Conservation (phyloP, 2,113 vertebrate genomes). For the Tetraodon nigroviridis region DNA sequence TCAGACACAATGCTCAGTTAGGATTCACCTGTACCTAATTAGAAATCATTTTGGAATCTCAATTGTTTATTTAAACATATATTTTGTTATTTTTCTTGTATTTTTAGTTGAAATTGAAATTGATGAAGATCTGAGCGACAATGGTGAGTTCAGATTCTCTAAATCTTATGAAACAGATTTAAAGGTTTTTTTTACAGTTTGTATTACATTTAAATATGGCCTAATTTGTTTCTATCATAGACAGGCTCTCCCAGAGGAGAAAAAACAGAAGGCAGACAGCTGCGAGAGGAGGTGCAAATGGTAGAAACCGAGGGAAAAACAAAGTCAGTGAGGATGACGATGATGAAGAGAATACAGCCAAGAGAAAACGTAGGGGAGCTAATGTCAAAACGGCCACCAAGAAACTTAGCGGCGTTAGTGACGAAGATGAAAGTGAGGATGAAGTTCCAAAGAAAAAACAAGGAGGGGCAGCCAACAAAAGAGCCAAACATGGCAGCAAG, state of each 20-base stretch:
- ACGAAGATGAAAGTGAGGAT: conserved; percentile 58
- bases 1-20: too few relatives aligned
- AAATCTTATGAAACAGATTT: neutral
- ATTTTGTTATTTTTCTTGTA: conserved; percentile 25
- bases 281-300: conserved; percentile 49
- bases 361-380: conserved; percentile 49
- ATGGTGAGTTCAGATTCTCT: conserved; percentile 68
- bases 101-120: conserved; percentile 81
- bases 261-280: conserved; percentile 53
- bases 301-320: conserved; percentile 56
- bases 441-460: conserved; percentile 50
- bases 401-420: conserved; percentile 22
- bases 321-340: conserved; percentile 68
- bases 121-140: conserved; percentile 77
- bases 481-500: conserved; percentile 53
- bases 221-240: conserved; percentile 39
- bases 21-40: too few relatives aligned
- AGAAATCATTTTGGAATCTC: too few relatives aligned
- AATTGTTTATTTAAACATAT: neutral
- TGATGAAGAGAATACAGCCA: conserved; percentile 65
- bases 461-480: conserved; percentile 56
- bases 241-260: conserved; percentile 41
- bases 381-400: conserved; percentile 59
- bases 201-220: neutral
- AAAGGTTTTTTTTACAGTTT: neutral